These are phyloP conservation scores for Alentia gelatinosa DNA, from an alignment of 2,888 invertebrate species.

Conservation along the genomic window DNA sequence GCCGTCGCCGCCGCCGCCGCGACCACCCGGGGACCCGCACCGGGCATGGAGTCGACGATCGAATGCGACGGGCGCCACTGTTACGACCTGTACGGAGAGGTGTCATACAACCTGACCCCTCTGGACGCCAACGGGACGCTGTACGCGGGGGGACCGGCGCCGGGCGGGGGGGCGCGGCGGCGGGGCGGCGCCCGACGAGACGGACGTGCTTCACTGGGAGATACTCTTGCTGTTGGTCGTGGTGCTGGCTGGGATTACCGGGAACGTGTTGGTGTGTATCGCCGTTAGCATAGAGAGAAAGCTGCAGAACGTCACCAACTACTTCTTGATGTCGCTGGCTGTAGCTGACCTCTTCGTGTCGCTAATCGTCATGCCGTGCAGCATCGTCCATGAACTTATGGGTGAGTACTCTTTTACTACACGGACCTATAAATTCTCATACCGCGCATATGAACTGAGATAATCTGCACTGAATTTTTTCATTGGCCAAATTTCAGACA, in stretches of 20 bases:
- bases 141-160: not conserved
- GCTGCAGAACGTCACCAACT: slow-evolving; percentile 96
- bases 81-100: not conserved
- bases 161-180: not conserved
- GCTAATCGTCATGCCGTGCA: slow-evolving; percentile 96
- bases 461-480: too few relatives aligned
- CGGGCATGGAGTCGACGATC: slow-evolving; percentile 28
- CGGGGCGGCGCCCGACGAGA: not conserved
- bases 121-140: not conserved
- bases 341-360: slow-evolving; percentile 96
- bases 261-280: slow-evolving; percentile 95
- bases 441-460: too few relatives aligned
- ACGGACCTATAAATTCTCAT: too few relatives aligned
- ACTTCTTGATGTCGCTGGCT: slow-evolving; percentile 94
- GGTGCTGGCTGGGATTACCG: slow-evolving; percentile 92
- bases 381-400: slow-evolving; percentile 94
- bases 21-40: not conserved
- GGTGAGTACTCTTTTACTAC: too few relatives aligned
- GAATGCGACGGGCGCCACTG: not conserved
- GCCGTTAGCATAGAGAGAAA: slow-evolving; percentile 94
- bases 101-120: not conserved
- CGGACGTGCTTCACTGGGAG: slow-evolving; percentile 62
- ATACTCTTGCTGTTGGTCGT: slow-evolving; percentile 88
- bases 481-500: too few relatives aligned
- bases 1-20: not conserved